Evolutionary conservation across 2,888 invertebrate genomes (phyloP).

Genomic region (Clanis bilineata): DNA sequence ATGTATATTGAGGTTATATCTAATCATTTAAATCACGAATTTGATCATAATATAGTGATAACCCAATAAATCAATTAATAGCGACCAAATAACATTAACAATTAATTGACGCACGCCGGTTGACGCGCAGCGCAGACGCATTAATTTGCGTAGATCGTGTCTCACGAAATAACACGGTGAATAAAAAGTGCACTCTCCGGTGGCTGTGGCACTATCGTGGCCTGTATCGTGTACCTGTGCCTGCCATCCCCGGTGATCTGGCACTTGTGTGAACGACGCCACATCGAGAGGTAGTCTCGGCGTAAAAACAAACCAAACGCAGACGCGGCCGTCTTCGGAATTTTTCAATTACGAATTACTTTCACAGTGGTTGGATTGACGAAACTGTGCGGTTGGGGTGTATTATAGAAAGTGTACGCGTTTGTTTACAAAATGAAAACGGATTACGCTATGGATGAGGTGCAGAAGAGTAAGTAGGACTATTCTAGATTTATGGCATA

Average conservation of each 20-base stretch:
- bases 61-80: not conserved
- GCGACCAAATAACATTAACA: not conserved
- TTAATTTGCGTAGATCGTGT: constrained; percentile 41
- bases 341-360: constrained; percentile 68
- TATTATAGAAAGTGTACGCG: constrained; percentile 59
- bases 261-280: constrained; percentile 64
- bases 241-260: constrained; percentile 56
- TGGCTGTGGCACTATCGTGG: no score
- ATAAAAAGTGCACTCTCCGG: constrained; percentile 62
- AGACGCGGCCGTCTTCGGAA: constrained; percentile 42
- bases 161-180: constrained; percentile 30
- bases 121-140: not conserved
- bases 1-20: not conserved
- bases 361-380: constrained; percentile 53
- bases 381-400: constrained; percentile 60
- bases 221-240: no score
- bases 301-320: constrained; percentile 28
- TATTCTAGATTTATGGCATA: not conserved
- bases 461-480: constrained; percentile 75
- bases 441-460: constrained; percentile 80
- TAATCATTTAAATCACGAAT: not conserved
- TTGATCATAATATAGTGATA: not conserved
- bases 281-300: constrained; percentile 62
- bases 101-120: not conserved
- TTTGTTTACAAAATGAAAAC: constrained; percentile 69